A percentile compares a stretch with the other conserved stretches of the same genome.
Evolutionary conservation across 2,797 vertebrate genomes (phyloP).

Genomic region (Crenuchus spilurus): DNA sequence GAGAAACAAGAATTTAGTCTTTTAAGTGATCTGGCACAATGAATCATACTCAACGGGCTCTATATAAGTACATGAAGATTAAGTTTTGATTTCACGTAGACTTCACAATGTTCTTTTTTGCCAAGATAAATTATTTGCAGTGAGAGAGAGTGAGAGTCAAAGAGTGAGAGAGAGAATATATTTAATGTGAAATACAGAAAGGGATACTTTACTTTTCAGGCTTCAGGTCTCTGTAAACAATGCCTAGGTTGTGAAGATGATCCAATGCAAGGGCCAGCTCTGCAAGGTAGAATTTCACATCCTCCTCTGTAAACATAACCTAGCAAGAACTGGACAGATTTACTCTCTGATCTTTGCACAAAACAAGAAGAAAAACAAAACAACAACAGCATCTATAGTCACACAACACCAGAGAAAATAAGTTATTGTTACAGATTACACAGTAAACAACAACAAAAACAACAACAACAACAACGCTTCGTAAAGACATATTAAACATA

Average conservation of each 20-base stretch:
- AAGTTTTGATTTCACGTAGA: no score
- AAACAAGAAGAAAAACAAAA: conserved; percentile 56
- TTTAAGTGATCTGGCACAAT: no score
- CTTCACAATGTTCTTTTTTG: no score
- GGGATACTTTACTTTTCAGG: conserved; percentile 94
- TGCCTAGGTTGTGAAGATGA: conserved; percentile 98
- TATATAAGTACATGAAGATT: no score
- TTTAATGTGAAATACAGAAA: conserved; percentile 19
- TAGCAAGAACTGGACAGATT: conserved; percentile 98
- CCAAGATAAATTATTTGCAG: no score
- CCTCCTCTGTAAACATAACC: conserved; percentile 99
- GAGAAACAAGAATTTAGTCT: no score
- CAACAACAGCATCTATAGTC: conserved; percentile 25
- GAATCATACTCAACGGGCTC: no score
- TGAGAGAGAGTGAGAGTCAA: background rate
- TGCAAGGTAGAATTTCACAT: conserved; percentile 99
- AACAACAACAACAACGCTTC: background rate
- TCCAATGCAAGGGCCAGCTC: conserved; percentile 98
- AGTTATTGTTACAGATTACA: conserved; percentile 24
- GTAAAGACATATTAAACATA: background rate
- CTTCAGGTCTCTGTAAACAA: conserved; percentile 99
- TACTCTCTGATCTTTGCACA: conserved; percentile 86
- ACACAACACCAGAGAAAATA: conserved; percentile 12
- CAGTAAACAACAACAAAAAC: background rate
- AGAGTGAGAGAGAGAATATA: background rate